Evolutionary conservation across 1,140 invertebrate species (phyloP).

Genomic region (Hylaeus volcanicus): DNA sequence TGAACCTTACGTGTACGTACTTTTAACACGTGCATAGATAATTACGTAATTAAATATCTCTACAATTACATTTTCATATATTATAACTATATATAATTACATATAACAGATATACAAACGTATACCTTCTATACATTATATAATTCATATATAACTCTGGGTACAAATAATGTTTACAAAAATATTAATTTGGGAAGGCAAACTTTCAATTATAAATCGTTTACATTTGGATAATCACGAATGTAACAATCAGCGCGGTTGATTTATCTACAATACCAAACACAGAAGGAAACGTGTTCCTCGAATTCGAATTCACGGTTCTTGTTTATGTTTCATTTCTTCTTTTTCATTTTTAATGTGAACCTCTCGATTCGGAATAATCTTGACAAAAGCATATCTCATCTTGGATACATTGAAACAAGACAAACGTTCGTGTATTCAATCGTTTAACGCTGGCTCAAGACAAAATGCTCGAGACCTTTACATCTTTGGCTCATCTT

Average conservation of each 20-base stretch:
- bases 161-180: slow-evolving; percentile 79
- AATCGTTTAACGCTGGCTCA: background rate
- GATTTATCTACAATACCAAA: slow-evolving; percentile 63
- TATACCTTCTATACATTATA: slow-evolving; percentile 53
- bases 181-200: slow-evolving; percentile 79
- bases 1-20: slow-evolving; percentile 27
- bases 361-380: background rate
- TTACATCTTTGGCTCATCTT: slow-evolving; percentile 20
- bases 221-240: slow-evolving; percentile 60
- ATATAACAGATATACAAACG: slow-evolving; percentile 29
- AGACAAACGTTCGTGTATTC: background rate
- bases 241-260: slow-evolving; percentile 63
- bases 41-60: slow-evolving; percentile 25
- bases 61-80: slow-evolving; percentile 26
- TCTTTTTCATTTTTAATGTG: slow-evolving; percentile 1
- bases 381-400: background rate
- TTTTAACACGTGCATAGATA: slow-evolving; percentile 49
- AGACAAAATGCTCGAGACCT: slow-evolving; percentile 10
- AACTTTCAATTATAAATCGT: slow-evolving; percentile 71
- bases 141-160: slow-evolving; percentile 66
- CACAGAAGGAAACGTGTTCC: slow-evolving; percentile 46
- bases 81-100: slow-evolving; percentile 24
- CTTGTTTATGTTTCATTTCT: background rate
- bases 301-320: slow-evolving; percentile 36
- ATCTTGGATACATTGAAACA: background rate